Evolutionary conservation across 1,140 invertebrate genomes (phyloP).

Genomic region (Cydia fagiglandana): DNA sequence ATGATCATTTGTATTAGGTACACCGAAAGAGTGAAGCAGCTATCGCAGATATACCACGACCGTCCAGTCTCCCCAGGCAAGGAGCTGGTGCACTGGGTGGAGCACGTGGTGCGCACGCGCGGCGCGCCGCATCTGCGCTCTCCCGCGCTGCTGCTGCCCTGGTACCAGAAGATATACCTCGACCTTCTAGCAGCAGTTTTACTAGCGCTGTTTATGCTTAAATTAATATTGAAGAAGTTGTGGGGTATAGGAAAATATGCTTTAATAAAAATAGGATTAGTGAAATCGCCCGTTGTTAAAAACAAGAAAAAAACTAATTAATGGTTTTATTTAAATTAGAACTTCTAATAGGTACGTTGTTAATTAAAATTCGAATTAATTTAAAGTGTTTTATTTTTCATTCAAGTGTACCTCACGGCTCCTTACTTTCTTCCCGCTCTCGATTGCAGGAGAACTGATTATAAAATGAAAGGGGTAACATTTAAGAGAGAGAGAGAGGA

Average conservation of each 20-base stretch:
- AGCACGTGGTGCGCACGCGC: conserved; percentile 16
- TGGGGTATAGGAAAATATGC: not conserved
- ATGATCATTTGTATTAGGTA: conserved; percentile 23
- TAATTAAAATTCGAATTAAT: not conserved
- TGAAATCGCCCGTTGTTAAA: not conserved
- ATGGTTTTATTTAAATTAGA: not conserved
- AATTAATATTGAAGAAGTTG: not conserved
- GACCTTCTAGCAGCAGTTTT: conserved; percentile 22
- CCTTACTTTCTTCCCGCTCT: too few relatives aligned
- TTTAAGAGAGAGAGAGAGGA: too few relatives aligned
- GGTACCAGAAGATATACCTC: conserved; percentile 56
- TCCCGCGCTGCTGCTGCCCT: conserved; percentile 65
- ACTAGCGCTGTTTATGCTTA: not conserved
- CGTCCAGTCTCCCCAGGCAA: conserved; percentile 9
- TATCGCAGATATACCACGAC: conserved; percentile 29
- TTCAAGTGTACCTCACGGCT: too few relatives aligned
- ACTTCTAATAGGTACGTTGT: not conserved
- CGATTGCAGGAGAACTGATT: too few relatives aligned
- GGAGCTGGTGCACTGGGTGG: conserved; percentile 31
- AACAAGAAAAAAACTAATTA: not conserved
- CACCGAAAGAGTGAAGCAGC: conserved; percentile 21
- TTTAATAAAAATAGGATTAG: not conserved
- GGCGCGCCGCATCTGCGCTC: conserved; percentile 73
- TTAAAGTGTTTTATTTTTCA: too few relatives aligned
- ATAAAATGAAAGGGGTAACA: too few relatives aligned